Conservation (phyloP, 2,797 vertebrate genomes). For the Silurus aristotelis region DNA sequence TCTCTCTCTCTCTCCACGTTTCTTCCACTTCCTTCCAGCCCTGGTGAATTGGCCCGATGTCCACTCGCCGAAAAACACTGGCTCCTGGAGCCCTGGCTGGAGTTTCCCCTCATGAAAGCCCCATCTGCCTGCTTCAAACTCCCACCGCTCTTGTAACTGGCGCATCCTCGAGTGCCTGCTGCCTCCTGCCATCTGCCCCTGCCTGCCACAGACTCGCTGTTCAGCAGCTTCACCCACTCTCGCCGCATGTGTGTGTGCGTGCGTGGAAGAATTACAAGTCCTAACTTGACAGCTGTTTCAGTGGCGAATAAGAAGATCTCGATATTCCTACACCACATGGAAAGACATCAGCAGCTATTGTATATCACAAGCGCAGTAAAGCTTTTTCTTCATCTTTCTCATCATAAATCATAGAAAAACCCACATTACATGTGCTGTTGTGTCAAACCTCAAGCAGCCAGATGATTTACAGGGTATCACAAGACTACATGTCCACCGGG, state of each 20-base stretch:
- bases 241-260: constrained; percentile 26
- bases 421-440: neutral
- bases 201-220: constrained; percentile 46
- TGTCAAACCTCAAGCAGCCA: constrained; percentile 34
- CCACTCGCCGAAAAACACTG: constrained; percentile 13
- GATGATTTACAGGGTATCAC: constrained; percentile 56
- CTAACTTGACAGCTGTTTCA: constrained; percentile 42
- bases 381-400: constrained; percentile 42
- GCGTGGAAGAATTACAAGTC: constrained; percentile 38
- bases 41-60: constrained; percentile 37
- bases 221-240: constrained; percentile 46
- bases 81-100: constrained; percentile 40
- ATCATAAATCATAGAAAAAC: constrained; percentile 49
- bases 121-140: constrained; percentile 60
- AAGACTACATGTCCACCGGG: constrained; percentile 49
- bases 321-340: constrained; percentile 1
- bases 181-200: constrained; percentile 63
- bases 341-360: constrained; percentile 4
- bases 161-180: constrained; percentile 60
- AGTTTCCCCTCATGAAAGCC: constrained; percentile 55
- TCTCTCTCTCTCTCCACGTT: constrained; percentile 21
- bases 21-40: constrained; percentile 41
- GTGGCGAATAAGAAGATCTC: constrained; percentile 20
- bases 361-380: neutral
- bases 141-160: constrained; percentile 59